These are phyloP conservation scores for Entelurus aequoreus DNA, from an alignment of 2,113 vertebrate genomes.

Conservation along the genomic window DNA sequence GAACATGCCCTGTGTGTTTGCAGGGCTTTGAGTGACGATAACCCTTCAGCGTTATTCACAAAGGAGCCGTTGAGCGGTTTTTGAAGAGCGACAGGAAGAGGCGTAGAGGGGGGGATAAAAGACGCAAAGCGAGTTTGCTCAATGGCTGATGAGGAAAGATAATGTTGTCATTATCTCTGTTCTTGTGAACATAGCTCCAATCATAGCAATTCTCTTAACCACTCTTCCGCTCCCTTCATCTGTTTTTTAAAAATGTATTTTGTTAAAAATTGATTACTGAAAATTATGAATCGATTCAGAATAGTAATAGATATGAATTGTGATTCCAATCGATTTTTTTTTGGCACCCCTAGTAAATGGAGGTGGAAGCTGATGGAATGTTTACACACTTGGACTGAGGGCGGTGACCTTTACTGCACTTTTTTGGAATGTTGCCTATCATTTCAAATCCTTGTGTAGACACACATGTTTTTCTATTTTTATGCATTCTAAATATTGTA, in stretches of 20 bases:
- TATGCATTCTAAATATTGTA: too few species aligned
- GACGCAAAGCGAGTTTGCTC: slow-evolving; percentile 37
- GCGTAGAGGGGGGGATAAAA: slow-evolving; percentile 52
- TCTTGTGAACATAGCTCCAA: slow-evolving; percentile 21
- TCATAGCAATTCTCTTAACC: slow-evolving; percentile 28
- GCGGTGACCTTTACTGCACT: neutral
- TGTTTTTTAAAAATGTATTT: slow-evolving; percentile 16
- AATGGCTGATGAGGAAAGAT: slow-evolving; percentile 38
- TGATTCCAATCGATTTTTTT: too few species aligned
- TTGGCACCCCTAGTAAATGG: slow-evolving; percentile 10
- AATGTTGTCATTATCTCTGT: neutral
- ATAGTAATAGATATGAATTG: too few species aligned
- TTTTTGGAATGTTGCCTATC: too few species aligned
- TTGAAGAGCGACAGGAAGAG: slow-evolving; percentile 35
- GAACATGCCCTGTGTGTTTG: slow-evolving; percentile 28
- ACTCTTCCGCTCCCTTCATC: slow-evolving; percentile 13
- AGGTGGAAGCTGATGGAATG: slow-evolving; percentile 12
- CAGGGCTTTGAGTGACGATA: slow-evolving; percentile 17
- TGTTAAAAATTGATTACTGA: too few species aligned
- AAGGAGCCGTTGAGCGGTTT: slow-evolving; percentile 27
- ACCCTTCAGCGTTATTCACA: slow-evolving; percentile 23
- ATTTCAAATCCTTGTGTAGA: too few species aligned
- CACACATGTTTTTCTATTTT: too few species aligned
- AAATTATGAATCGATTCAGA: too few species aligned
- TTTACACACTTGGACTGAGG: neutral